Percentiles rank a stretch among this genome's conserved stretches.
phyloP scores from a whole-genome alignment of 2,888 invertebrate genomes.

The Steinernema hermaphroditum region DNA sequence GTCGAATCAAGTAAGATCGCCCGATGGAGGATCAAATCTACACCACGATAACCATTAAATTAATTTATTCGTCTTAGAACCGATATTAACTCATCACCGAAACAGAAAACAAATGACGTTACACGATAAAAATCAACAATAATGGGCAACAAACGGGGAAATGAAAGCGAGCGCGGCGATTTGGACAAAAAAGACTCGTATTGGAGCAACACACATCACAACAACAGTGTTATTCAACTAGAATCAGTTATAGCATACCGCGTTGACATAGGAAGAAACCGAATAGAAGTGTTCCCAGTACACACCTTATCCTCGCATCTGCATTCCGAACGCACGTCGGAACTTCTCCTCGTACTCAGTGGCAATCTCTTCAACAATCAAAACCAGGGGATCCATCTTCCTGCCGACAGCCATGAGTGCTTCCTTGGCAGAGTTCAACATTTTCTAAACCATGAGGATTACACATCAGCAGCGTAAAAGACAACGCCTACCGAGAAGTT shows the following conservation, averaged over 20 bases:
- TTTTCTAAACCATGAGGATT: conserved; percentile 43
- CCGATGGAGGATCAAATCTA: neutral
- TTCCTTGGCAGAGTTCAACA: conserved; percentile 48
- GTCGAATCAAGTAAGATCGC: neutral
- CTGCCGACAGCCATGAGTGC: conserved; percentile 52
- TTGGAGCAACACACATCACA: neutral
- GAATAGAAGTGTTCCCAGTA: too few relatives aligned
- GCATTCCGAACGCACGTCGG: conserved; percentile 61
- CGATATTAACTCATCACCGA: too few relatives aligned
- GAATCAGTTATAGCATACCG: too few relatives aligned
- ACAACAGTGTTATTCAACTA: too few relatives aligned
- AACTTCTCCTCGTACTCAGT: conserved; percentile 61
- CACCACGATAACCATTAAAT: too few relatives aligned
- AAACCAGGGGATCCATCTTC: conserved; percentile 52
- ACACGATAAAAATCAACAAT: neutral
- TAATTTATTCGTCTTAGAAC: too few relatives aligned
- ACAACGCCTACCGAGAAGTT: conserved; percentile 55
- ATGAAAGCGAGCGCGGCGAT: neutral
- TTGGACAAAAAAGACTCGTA: conserved; percentile 1
- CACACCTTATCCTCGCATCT: neutral
- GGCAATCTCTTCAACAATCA: conserved; percentile 50
- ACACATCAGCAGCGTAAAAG: too few relatives aligned
- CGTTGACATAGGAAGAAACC: neutral
- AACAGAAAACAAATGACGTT: neutral
- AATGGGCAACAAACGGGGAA: neutral